These are phyloP conservation scores for Nycticryphes semicollaris DNA, from an alignment of 2,113 vertebrate genomes.

Conservation along the genomic window DNA sequence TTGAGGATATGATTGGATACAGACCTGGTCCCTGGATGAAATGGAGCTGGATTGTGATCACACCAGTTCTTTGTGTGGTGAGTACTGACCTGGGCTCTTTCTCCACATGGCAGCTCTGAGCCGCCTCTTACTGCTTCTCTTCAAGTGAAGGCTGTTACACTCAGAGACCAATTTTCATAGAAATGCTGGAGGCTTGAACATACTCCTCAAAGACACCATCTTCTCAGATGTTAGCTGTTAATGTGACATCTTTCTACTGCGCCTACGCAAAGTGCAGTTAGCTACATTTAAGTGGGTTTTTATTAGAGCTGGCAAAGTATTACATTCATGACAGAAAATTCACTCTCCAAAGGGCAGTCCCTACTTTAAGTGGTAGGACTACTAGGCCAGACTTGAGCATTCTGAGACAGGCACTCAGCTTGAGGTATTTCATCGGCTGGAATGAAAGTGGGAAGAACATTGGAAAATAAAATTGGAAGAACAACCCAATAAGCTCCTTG, in stretches of 20 bases:
- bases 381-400: neutral
- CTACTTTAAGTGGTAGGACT: neutral
- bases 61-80: constrained; percentile 93
- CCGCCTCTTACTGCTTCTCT: neutral
- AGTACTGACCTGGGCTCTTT: constrained; percentile 48
- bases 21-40: constrained; percentile 98
- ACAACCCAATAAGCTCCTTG: neutral
- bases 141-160: neutral
- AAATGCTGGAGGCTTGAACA: neutral
- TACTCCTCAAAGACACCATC: neutral
- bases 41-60: constrained; percentile 96
- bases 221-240: neutral
- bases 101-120: neutral
- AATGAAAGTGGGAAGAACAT: too few relatives aligned
- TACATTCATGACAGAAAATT: neutral
- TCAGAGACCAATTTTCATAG: neutral
- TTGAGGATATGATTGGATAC: constrained; percentile 99
- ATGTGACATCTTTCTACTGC: neutral
- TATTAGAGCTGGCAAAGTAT: neutral
- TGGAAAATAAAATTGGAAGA: neutral
- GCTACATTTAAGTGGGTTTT: neutral
- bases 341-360: neutral
- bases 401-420: neutral
- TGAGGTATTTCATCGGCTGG: neutral
- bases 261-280: neutral